phyloP scores from a whole-genome alignment of 2,797 vertebrate species.

The Pogoniulus pusillus region DNA sequence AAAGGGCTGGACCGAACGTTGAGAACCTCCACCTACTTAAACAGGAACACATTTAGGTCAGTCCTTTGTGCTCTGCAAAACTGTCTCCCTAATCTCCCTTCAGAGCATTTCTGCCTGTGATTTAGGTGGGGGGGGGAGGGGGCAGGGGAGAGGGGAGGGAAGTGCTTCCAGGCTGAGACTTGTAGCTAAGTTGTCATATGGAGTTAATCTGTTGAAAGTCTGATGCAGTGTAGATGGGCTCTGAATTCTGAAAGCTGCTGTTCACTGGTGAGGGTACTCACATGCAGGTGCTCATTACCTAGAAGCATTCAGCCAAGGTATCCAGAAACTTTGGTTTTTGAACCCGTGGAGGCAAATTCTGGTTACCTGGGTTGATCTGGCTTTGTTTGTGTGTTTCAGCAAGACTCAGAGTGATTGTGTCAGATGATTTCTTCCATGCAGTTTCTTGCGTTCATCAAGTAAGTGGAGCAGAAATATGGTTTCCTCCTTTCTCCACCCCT shows the following conservation, averaged over 20 bases:
- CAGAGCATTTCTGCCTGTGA: background rate
- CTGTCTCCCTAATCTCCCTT: constrained; percentile 10
- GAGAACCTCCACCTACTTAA: constrained; percentile 25
- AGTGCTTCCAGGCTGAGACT: constrained; percentile 22
- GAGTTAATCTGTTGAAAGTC: constrained; percentile 28
- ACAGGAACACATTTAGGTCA: constrained; percentile 42
- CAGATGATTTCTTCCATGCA: background rate
- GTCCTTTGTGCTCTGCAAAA: constrained; percentile 17
- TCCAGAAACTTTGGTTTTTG: background rate
- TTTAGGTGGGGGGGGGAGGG: background rate
- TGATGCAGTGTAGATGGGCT: background rate
- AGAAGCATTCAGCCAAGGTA: background rate
- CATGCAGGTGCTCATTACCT: background rate
- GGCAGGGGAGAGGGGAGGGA: background rate
- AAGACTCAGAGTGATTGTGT: constrained; percentile 16
- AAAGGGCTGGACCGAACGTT: background rate
- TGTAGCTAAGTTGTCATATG: background rate
- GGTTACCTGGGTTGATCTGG: background rate
- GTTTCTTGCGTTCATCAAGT: constrained; percentile 21
- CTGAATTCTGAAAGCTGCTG: background rate
- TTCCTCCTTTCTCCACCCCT: background rate
- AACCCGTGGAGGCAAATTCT: background rate
- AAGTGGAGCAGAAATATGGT: background rate
- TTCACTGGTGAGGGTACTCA: background rate
- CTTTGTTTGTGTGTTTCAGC: constrained; percentile 15